Evolutionary conservation across 2,113 vertebrate genomes (phyloP), one percentile per base, ranked within the genome.

Genomic region (Gallinago undulata): DNA sequence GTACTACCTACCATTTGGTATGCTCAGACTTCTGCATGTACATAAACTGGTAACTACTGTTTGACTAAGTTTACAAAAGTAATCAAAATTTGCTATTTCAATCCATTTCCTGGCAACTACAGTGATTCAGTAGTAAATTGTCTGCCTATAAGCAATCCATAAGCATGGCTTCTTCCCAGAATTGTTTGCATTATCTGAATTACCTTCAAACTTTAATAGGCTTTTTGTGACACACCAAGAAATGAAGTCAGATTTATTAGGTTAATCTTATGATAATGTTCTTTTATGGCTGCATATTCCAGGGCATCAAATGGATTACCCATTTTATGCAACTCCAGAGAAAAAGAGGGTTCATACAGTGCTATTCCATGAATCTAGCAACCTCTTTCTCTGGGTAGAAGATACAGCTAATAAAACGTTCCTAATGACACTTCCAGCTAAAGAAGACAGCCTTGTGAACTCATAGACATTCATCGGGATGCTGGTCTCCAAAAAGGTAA

Each of bases 61-160:
- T 90, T 75, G 27, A 51, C 30, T 84, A 73, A 48, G 33, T 76
- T 84, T 74, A 55, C 31, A 78, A 69, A 84, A 87, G 31, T 72
- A 93, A 94, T 90, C 30, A 67, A 94, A 95, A 94, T 87, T 93
- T 96, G 30, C 35, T 94, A 45, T 18, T 87, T 90, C 82, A 59
- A 12, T 68, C 43, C 6, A 79, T 84, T 87, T 95, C 87, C 84
- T 90, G 64, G 93, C 77, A 95, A 91, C 84, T 78, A 60, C 47
- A 51, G 43, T 75, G 75, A 92, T 48, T 85, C 78, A 89, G n/a
- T 62, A 78, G 60, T 41, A 90, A 68, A 57, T 70, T 60, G 35
- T 75, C 62, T 76, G 27, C 19, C 39, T 85, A 35, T 48, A 63
- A 93, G 57, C 31, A 72, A 75, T 33, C 25, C 5, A 1, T 37